Evolutionary conservation across 1,140 invertebrate genomes (phyloP).

Genomic region (Sipha flava): DNA sequence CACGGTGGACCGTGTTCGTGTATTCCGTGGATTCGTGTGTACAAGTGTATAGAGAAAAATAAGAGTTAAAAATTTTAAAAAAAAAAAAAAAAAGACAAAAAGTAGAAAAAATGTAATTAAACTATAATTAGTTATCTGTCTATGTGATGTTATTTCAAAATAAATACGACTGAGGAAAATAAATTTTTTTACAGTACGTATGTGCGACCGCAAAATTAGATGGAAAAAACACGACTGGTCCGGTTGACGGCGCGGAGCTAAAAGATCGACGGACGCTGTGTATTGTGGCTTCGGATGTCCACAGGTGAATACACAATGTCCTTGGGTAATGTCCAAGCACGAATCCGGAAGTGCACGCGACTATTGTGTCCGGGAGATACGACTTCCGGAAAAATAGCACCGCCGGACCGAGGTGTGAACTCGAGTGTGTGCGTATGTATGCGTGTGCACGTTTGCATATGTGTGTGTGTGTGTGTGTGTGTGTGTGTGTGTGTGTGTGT

Average conservation of each 20-base stretch:
- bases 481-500: neutral
- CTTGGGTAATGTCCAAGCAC: neutral
- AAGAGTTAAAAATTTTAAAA: neutral
- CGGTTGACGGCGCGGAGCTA: neutral
- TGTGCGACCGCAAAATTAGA: neutral
- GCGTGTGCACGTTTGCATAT: too few relatives aligned
- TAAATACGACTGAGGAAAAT: neutral
- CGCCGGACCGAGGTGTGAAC: neutral
- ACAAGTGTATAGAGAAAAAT: neutral
- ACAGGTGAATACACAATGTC: neutral
- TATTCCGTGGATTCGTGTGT: neutral
- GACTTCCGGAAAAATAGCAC: slow-evolving; percentile 8
- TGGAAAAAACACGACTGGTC: neutral
- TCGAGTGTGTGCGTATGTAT: neutral
- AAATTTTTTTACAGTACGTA: too few relatives aligned
- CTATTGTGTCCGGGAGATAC: neutral
- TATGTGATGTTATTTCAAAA: too few relatives aligned
- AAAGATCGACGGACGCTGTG: neutral
- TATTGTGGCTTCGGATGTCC: neutral
- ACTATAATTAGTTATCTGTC: too few relatives aligned
- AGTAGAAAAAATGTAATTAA: too few relatives aligned
- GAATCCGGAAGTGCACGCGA: neutral
- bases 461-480: neutral
- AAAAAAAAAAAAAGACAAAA: too few relatives aligned
- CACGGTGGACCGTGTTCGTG: too few relatives aligned